phyloP scores from a whole-genome alignment of 2,888 invertebrate genomes.

The Coenonympha glycerion region DNA sequence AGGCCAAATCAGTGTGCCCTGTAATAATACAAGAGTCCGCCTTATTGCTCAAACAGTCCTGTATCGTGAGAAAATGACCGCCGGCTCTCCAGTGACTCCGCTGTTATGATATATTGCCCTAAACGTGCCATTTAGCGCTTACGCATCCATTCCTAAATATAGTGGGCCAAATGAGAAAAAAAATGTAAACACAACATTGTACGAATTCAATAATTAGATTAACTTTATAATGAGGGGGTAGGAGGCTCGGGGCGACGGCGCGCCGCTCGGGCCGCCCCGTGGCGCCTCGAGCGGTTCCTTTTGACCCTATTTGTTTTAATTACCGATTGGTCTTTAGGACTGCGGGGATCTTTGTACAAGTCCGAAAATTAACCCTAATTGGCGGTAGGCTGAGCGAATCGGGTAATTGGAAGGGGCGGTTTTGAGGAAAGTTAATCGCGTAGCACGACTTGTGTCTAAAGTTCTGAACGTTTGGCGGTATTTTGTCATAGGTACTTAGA shows the following conservation, averaged over 20 bases:
- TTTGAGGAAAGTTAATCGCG: conserved; percentile 10
- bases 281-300: conserved; percentile 69
- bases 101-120: conserved; percentile 68
- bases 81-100: conserved; percentile 62
- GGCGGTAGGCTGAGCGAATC: conserved; percentile 53
- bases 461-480: too few relatives aligned
- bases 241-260: conserved; percentile 61
- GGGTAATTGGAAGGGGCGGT: conserved; percentile 24
- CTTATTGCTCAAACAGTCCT: conserved; percentile 35
- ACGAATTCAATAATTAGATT: conserved; percentile 76
- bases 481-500: too few relatives aligned
- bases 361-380: conserved; percentile 67
- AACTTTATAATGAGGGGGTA: conserved; percentile 72
- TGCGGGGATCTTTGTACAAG: conserved; percentile 62
- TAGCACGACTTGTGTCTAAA: too few relatives aligned
- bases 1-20: conserved; percentile 59
- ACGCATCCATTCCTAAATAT: conserved; percentile 71
- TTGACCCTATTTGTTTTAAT: conserved; percentile 76
- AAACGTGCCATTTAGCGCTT: conserved; percentile 76
- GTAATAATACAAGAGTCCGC: conserved; percentile 47
- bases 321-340: conserved; percentile 69
- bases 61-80: conserved; percentile 63
- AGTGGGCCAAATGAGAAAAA: conserved; percentile 72
- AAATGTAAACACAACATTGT: conserved; percentile 76
- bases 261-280: conserved; percentile 63